A percentile compares a stretch with the other conserved stretches of the same genome.
Evolutionary conservation across 2,797 vertebrate genomes (phyloP).

Genomic region (Protosalanx chinensis): DNA sequence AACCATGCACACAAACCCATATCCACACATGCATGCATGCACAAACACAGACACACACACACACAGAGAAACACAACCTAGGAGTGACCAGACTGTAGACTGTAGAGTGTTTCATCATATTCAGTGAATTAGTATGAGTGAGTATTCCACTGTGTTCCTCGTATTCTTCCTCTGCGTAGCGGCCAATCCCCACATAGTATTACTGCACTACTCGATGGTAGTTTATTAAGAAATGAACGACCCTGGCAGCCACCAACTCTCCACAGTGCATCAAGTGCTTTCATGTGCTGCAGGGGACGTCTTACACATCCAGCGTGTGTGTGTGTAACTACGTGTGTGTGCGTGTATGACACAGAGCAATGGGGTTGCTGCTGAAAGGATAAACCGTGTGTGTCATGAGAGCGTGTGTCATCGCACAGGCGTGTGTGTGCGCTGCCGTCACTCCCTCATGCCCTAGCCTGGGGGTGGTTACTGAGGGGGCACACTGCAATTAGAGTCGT

Average conservation of each 20-base stretch:
- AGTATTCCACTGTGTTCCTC: constrained; percentile 35
- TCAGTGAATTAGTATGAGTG: constrained; percentile 39
- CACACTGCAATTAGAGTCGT: constrained; percentile 65
- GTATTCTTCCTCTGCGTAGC: constrained; percentile 51
- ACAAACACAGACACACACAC: neutral
- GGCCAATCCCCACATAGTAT: constrained; percentile 42
- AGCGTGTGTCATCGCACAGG: too few relatives aligned
- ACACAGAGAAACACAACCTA: neutral
- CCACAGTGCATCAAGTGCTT: constrained; percentile 48
- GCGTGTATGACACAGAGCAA: neutral
- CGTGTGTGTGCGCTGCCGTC: neutral
- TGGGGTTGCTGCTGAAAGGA: neutral
- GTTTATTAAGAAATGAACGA: constrained; percentile 58
- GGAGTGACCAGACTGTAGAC: neutral
- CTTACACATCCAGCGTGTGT: constrained; percentile 1
- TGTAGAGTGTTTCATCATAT: too few relatives aligned
- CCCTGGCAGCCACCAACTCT: constrained; percentile 37
- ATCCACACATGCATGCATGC: too few relatives aligned
- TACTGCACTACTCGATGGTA: constrained; percentile 48
- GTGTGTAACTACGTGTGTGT: constrained; percentile 10
- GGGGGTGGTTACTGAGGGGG: constrained; percentile 60
- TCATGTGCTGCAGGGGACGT: constrained; percentile 49
- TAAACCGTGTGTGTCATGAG: neutral
- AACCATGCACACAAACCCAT: too few relatives aligned
- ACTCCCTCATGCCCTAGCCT: constrained; percentile 29